These are phyloP conservation scores for Festucalex cinctus DNA, from an alignment of 2,113 vertebrate genomes.

Conservation along the genomic window DNA sequence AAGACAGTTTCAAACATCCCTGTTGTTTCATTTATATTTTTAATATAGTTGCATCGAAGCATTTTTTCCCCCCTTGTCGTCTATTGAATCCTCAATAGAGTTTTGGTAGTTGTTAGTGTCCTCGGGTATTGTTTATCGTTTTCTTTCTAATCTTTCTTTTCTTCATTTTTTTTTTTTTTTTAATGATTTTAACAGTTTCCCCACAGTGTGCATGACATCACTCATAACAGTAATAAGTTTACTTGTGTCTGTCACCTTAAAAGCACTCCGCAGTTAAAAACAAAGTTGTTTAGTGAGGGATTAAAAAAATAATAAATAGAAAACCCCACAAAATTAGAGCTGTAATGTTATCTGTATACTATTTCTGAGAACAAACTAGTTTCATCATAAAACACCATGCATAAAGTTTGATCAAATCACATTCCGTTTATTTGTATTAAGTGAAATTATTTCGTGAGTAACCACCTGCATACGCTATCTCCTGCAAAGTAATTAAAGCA, in stretches of 20 bases:
- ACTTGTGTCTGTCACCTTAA: not conserved
- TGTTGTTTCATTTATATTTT: not conserved
- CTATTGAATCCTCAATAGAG: not conserved
- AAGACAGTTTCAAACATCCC: not conserved
- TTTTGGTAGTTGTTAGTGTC: not conserved
- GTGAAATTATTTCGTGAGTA: conserved; percentile 20
- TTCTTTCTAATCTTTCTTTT: not conserved
- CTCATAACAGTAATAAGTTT: not conserved
- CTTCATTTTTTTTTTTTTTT: not conserved
- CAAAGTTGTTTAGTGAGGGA: not conserved
- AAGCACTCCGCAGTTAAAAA: not conserved
- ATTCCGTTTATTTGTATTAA: conserved; percentile 1
- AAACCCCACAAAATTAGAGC: not conserved
- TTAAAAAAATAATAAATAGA: not conserved
- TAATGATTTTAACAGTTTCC: not conserved
- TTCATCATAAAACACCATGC: not conserved
- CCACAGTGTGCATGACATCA: not conserved
- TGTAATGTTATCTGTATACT: not conserved
- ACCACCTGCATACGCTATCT: conserved; percentile 29
- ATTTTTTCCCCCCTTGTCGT: not conserved
- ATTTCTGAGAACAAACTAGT: not conserved
- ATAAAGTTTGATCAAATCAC: not conserved
- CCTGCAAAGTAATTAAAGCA: conserved; percentile 60
- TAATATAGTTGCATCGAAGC: conserved; percentile 5
- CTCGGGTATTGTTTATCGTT: not conserved